Percentiles rank a stretch among this genome's conserved stretches.
These are phyloP conservation scores for Ditylenchus dipsaci DNA, from an alignment of 1,140 invertebrate species.

Conservation along the genomic window DNA sequence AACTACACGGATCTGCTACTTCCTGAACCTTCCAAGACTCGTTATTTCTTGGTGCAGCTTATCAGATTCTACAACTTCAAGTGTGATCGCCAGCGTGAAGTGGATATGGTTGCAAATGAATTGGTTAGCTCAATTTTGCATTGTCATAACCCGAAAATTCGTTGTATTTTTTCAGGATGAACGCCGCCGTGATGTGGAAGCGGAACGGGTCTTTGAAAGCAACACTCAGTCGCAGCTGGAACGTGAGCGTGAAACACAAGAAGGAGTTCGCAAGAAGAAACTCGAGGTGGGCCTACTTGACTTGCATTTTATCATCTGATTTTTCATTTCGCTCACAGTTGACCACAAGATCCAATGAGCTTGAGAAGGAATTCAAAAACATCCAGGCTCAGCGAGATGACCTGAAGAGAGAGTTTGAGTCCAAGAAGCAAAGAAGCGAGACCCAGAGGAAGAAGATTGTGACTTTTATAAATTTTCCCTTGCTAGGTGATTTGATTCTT, in stretches of 20 bases:
- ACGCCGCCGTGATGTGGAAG: slow-evolving; percentile 2
- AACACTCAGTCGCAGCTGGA: not conserved
- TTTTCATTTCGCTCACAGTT: not conserved
- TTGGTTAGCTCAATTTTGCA: slow-evolving; percentile 16
- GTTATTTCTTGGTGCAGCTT: slow-evolving; percentile 5
- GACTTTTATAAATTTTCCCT: not conserved
- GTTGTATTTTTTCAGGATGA: not conserved
- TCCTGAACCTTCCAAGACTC: slow-evolving; percentile 11
- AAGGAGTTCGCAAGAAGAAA: not conserved
- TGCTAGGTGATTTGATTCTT: not conserved
- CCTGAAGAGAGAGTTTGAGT: not conserved
- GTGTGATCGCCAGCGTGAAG: slow-evolving; percentile 12
- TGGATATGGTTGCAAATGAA: slow-evolving; percentile 8
- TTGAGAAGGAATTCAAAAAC: not conserved
- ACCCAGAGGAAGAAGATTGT: not conserved
- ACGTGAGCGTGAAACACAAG: slow-evolving; percentile 1
- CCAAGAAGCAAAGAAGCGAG: not conserved
- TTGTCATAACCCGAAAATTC: not conserved
- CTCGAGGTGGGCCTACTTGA: not conserved
- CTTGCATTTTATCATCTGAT: not conserved
- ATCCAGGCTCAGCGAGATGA: not conserved
- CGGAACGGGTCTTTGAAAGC: not conserved
- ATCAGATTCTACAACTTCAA: slow-evolving; percentile 22
- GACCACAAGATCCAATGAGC: not conserved
- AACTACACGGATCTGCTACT: slow-evolving; percentile 20